phyloP scores from a whole-genome alignment of 2,888 invertebrate species.

The Acheta domesticus region DNA sequence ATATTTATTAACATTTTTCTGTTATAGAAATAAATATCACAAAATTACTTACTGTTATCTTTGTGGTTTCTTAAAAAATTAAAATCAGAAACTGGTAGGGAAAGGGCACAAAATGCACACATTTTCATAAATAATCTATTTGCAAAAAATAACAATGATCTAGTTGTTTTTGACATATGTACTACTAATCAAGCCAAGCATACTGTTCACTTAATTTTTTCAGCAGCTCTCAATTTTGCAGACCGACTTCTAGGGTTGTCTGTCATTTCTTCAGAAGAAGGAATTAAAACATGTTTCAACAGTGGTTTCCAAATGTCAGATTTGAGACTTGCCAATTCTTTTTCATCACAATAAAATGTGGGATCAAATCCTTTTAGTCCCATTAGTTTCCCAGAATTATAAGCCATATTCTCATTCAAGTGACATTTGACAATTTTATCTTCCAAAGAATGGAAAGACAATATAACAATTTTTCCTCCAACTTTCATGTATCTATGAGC shows the following conservation, averaged over 20 bases:
- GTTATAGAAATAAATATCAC: too few relatives aligned
- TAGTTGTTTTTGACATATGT: too few relatives aligned
- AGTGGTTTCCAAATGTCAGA: conserved; percentile 72
- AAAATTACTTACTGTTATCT: too few relatives aligned
- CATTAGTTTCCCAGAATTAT: conserved; percentile 66
- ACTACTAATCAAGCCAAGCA: too few relatives aligned
- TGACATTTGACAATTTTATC: conserved; percentile 91
- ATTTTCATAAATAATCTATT: too few relatives aligned
- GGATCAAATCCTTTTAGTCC: conserved; percentile 70
- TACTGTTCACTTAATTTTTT: conserved; percentile 51
- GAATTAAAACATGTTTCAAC: conserved; percentile 75
- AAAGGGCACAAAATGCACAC: too few relatives aligned
- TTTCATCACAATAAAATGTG: conserved; percentile 54
- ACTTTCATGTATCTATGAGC: conserved; percentile 73
- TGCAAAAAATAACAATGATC: too few relatives aligned
- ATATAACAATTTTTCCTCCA: conserved; percentile 73
- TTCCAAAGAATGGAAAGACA: conserved; percentile 91
- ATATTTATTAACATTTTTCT: too few relatives aligned
- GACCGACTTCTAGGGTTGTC: conserved; percentile 82
- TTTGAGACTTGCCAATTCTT: conserved; percentile 59
- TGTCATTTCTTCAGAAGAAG: conserved; percentile 68
- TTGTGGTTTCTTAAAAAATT: too few relatives aligned
- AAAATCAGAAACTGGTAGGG: too few relatives aligned
- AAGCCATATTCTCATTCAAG: conserved; percentile 70
- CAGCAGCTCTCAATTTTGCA: conserved; percentile 81